phyloP scores from a whole-genome alignment of 1,140 invertebrate genomes.

The Drosophila lowei region DNA sequence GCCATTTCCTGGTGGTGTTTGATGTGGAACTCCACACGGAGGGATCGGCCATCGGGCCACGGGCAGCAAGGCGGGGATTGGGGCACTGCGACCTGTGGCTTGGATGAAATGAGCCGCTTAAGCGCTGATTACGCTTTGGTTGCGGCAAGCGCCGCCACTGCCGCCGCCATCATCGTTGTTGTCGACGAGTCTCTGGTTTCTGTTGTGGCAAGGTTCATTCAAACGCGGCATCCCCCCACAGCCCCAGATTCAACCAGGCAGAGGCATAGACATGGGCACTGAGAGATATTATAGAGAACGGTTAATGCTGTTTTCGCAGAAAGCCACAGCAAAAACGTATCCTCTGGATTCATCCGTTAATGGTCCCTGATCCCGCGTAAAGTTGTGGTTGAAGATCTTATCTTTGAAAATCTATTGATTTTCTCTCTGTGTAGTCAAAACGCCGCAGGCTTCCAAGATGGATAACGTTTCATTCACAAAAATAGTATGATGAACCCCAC shows the following conservation, averaged over 20 bases:
- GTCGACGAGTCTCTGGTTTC: conserved; percentile 13
- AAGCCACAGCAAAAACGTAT: no score
- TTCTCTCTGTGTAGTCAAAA: conserved; percentile 1
- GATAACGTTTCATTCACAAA: conserved; percentile 53
- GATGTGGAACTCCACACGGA: conserved; percentile 64
- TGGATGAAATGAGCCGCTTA: conserved; percentile 74
- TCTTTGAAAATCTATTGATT: no score
- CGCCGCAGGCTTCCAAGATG: conserved; percentile 24
- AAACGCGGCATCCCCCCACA: not conserved
- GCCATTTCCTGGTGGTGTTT: conserved; percentile 82
- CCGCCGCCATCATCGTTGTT: conserved; percentile 1
- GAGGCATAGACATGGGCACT: not conserved
- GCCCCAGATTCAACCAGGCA: conserved; percentile 11
- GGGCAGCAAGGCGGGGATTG: not conserved
- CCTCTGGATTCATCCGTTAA: not conserved
- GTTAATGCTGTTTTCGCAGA: not conserved
- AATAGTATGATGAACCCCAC: conserved; percentile 18
- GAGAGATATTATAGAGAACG: conserved; percentile 6
- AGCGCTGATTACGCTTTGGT: conserved; percentile 71
- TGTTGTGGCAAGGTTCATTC: conserved; percentile 46
- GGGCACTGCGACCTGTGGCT: conserved; percentile 38
- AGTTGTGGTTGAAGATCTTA: not conserved
- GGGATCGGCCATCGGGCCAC: conserved; percentile 7
- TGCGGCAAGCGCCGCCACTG: conserved; percentile 64
- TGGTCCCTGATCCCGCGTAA: no score